Percentiles rank a stretch among this genome's conserved stretches.
Conservation (phyloP, 2,888 invertebrate species). For the Halictus quadricinctus region DNA sequence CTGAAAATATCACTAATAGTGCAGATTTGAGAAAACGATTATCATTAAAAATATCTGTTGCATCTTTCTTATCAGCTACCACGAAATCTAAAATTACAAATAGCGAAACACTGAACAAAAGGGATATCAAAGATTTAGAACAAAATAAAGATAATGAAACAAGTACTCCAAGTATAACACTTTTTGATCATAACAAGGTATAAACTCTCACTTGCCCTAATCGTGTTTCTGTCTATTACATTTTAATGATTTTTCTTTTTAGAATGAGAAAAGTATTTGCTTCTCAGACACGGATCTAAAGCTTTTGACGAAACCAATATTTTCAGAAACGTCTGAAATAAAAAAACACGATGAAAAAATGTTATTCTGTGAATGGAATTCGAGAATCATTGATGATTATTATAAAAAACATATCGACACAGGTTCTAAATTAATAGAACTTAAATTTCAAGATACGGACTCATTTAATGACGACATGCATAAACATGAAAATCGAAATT, state of each 20-base stretch:
- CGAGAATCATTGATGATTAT: conserved; percentile 16
- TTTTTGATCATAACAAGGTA: conserved; percentile 29
- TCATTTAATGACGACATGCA: background rate
- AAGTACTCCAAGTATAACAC: background rate
- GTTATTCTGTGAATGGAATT: conserved; percentile 23
- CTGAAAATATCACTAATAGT: conserved; percentile 3
- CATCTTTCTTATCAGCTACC: conserved; percentile 20
- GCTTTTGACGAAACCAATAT: conserved; percentile 32
- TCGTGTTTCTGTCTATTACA: background rate
- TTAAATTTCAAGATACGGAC: conserved; percentile 25
- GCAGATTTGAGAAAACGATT: conserved; percentile 37
- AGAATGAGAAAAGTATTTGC: conserved; percentile 28
- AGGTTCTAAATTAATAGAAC: conserved; percentile 44
- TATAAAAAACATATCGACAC: conserved; percentile 7
- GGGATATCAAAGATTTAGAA: background rate
- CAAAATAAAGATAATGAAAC: background rate
- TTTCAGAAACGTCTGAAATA: conserved; percentile 7
- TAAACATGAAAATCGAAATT: conserved; percentile 12
- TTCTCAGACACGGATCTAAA: conserved; percentile 45
- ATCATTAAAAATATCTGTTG: conserved; percentile 23
- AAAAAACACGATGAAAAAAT: conserved; percentile 2
- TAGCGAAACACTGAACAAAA: conserved; percentile 1
- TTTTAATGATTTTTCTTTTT: conserved; percentile 10
- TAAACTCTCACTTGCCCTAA: background rate
- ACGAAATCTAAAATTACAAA: conserved; percentile 3